Conservation (phyloP, 2,113 vertebrate genomes). For the Passer montanus region DNA sequence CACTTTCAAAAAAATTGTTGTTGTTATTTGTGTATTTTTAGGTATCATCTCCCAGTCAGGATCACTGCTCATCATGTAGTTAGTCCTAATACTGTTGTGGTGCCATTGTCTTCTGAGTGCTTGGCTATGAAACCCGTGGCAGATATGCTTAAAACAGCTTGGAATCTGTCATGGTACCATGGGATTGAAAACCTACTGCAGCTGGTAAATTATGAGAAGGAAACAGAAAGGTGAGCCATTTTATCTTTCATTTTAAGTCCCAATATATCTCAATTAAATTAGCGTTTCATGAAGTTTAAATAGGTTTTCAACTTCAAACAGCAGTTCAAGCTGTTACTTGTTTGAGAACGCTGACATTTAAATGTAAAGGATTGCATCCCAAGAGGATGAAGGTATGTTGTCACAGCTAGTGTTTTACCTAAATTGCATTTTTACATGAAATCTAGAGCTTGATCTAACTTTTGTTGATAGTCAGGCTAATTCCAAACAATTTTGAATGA, state of each 20-base stretch:
- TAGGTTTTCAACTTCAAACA: not conserved
- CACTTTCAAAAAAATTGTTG: not conserved
- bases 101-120: slow-evolving; percentile 80
- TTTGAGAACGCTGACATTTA: not conserved
- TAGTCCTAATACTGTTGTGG: slow-evolving; percentile 85
- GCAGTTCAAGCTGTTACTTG: not conserved
- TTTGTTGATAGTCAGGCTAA: not conserved
- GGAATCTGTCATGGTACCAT: slow-evolving; percentile 90
- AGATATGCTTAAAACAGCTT: slow-evolving; percentile 85
- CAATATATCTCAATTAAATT: not conserved
- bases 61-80: slow-evolving; percentile 85
- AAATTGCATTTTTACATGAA: not conserved
- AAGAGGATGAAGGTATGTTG: not conserved
- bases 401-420: not conserved
- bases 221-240: slow-evolving; percentile 76
- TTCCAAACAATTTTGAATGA: not conserved
- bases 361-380: not conserved
- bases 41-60: slow-evolving; percentile 87
- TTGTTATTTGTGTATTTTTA: slow-evolving; percentile 13
- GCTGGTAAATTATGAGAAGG: slow-evolving; percentile 32
- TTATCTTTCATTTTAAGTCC: not conserved
- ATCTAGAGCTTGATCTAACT: not conserved
- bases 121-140: slow-evolving; percentile 77
- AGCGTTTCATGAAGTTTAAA: not conserved
- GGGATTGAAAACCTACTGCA: slow-evolving; percentile 81